Conservation (phyloP, 2,888 invertebrate species). For the Sarcophaga variegata region DNA sequence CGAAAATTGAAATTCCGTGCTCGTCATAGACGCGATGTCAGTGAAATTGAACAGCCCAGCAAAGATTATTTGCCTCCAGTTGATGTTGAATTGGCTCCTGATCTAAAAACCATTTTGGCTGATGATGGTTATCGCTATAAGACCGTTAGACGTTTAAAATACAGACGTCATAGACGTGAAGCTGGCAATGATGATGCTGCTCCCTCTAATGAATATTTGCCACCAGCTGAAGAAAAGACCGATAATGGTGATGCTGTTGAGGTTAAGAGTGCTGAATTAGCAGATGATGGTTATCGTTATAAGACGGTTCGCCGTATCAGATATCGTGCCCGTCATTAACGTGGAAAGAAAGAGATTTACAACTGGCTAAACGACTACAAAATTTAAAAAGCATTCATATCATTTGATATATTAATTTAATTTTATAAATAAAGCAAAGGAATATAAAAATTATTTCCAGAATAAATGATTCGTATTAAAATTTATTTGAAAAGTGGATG, state of each 20-base stretch:
- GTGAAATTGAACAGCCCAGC: constrained; percentile 76
- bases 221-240: constrained; percentile 71
- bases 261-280: constrained; percentile 76
- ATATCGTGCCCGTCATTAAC: constrained; percentile 78
- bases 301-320: constrained; percentile 78
- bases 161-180: constrained; percentile 79
- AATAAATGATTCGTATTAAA: neutral
- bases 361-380: neutral
- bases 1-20: constrained; percentile 78
- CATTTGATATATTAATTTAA: constrained; percentile 3
- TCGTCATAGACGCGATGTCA: constrained; percentile 80
- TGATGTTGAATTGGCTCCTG: constrained; percentile 76
- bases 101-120: constrained; percentile 76
- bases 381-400: neutral
- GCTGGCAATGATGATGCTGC: constrained; percentile 68
- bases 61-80: constrained; percentile 77
- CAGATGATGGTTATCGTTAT: constrained; percentile 79
- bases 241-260: constrained; percentile 71
- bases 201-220: constrained; percentile 76
- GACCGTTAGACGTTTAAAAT: constrained; percentile 78
- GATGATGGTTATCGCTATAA: constrained; percentile 80
- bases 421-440: constrained; percentile 28
- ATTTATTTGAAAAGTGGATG: too few relatives aligned
- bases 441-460: constrained; percentile 19
- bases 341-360: neutral